Base-by-base conservation (phyloP, 2,113 vertebrate genomes). In the Mormyrus lacerda region DNA sequence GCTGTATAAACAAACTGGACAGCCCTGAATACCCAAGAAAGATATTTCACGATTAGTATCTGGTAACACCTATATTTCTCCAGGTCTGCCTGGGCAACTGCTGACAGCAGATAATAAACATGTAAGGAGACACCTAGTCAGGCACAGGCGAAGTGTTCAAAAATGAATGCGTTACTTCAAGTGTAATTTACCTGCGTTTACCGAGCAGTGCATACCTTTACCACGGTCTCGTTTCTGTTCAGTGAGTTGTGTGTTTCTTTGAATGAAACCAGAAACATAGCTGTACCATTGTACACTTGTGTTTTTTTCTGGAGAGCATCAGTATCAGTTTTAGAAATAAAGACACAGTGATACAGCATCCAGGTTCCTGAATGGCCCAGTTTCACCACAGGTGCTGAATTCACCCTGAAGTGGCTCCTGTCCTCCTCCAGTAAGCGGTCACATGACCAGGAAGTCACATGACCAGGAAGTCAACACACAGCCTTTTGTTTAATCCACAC, bases 141-240 rank as follows among this genome's bases (percentile, higher is more conserved):
- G 24, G 9, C 50, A 55, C 35, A 58, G 48, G n/a, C 50, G 0
- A 87, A 31, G 35, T 79, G 31, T 79, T 79, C 48, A 87, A 35
- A 87, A 53, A 35, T 87, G 82, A 85, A 85, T 87, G 27, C 31
- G 51, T 35, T 87, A 24, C 47, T 85, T 85, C 42, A n/a, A 85
- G 39, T 85, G 3, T 85, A n/a, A 85, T 85, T 45, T 27, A 48
- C 35, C 35, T 5, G 35, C n/a, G n/a, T 27, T 45, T 85, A 85
- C 73, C 5, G 35, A 42, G 73, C 17, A 17, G 5, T 1, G 31
- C 31, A 65, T 65, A 27, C n/a, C 61, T 69, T 69, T 69, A 79
- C 35, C 73, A 19, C 1, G 1, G 35, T 79, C 73, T 6, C 73
- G 42, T 42, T 42, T 42, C 35, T 42, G 73, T 42, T 19, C 73